Conservation (phyloP, 2,113 vertebrate genomes). For the Albula goreensis region DNA sequence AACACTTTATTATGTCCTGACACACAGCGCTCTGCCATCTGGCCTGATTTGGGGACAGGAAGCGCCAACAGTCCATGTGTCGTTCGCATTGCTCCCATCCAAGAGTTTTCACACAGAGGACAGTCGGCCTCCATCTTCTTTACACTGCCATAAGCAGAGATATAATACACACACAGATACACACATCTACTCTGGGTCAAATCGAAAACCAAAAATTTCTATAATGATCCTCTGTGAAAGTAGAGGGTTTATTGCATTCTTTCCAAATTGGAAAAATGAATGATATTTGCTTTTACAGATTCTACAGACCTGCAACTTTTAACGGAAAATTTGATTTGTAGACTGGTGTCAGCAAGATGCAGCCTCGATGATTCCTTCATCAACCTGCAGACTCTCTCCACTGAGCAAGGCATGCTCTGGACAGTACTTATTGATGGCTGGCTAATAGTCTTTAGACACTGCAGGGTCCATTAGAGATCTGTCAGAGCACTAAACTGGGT, state of each 20-base stretch:
- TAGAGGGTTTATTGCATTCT: not conserved
- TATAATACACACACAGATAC: not conserved
- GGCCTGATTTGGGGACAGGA: constrained; percentile 39
- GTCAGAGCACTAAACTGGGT: constrained; percentile 1
- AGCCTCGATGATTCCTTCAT: not conserved
- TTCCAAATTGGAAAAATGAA: not conserved
- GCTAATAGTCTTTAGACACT: constrained; percentile 22
- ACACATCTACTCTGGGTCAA: not conserved
- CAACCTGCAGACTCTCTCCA: not conserved
- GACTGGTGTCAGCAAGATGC: not conserved
- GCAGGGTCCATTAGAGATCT: not conserved
- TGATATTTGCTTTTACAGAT: constrained; percentile 3
- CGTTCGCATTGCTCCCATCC: not conserved
- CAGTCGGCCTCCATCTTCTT: not conserved
- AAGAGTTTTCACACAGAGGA: not conserved
- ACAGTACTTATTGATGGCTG: constrained; percentile 32
- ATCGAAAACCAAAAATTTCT: not conserved
- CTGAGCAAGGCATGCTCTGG: not conserved
- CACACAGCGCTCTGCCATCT: constrained; percentile 49
- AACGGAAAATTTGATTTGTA: not conserved
- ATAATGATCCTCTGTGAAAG: not conserved
- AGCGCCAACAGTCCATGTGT: constrained; percentile 36
- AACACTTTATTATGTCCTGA: constrained; percentile 56
- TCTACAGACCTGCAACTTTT: not conserved
- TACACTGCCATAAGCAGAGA: not conserved